Evolutionary conservation across 2,113 vertebrate species (phyloP).

Genomic region (Bagarius yarrelli): DNA sequence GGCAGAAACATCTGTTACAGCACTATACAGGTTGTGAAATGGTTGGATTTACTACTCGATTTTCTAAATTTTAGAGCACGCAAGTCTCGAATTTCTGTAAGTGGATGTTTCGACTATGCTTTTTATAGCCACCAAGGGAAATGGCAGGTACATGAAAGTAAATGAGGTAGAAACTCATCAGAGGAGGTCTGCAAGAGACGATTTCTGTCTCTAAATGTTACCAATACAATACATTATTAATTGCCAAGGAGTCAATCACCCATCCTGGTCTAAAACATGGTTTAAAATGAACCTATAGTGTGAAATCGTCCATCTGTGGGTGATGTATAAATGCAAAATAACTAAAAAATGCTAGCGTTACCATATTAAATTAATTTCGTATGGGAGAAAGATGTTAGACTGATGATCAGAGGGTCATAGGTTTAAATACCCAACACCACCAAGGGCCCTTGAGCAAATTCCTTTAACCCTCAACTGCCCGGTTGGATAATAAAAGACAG

Average conservation of each 20-base stretch:
- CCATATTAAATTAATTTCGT: background rate
- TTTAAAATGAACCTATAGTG: background rate
- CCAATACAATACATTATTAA: slow-evolving; percentile 49
- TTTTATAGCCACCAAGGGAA: slow-evolving; percentile 43
- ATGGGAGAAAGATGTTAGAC: background rate
- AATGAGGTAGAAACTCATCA: slow-evolving; percentile 41
- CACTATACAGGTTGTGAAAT: background rate
- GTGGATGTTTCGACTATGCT: slow-evolving; percentile 12
- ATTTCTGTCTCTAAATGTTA: slow-evolving; percentile 39
- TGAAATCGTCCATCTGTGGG: background rate
- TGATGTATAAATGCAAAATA: background rate
- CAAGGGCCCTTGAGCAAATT: no score
- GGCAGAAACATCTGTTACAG: background rate
- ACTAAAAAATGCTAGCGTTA: background rate
- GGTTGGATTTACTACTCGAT: slow-evolving; percentile 10
- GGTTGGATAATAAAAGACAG: no score
- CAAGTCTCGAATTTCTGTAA: background rate
- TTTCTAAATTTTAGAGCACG: slow-evolving; percentile 14
- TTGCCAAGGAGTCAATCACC: slow-evolving; percentile 20
- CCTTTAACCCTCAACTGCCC: no score
- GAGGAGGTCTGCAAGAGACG: slow-evolving; percentile 35
- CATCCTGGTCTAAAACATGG: background rate
- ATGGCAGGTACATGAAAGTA: slow-evolving; percentile 45
- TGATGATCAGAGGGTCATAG: background rate
- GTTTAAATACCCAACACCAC: no score